These are phyloP conservation scores for Cataglyphis altisquamis DNA, from an alignment of 2,888 invertebrate species.

Conservation along the genomic window DNA sequence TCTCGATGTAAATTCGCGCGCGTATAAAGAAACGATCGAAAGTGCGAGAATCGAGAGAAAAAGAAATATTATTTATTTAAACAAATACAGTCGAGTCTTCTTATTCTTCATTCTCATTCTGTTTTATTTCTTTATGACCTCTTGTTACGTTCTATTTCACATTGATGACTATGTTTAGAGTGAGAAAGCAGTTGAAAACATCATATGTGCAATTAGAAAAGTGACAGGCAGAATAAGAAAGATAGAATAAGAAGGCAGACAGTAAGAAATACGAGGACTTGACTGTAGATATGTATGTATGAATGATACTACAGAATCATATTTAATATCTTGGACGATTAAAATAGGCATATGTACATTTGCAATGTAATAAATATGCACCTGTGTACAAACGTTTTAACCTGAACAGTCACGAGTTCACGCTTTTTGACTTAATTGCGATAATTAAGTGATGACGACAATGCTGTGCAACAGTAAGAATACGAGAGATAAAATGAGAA, in stretches of 20 bases:
- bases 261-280: conserved; percentile 46
- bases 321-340: conserved; percentile 77
- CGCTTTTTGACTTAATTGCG: conserved; percentile 37
- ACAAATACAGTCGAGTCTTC: conserved; percentile 24
- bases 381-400: conserved; percentile 54
- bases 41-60: conserved; percentile 23
- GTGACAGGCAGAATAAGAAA: background rate
- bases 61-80: conserved; percentile 73
- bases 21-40: background rate
- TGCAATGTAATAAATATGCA: conserved; percentile 71
- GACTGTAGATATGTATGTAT: conserved; percentile 65
- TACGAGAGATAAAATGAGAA: background rate
- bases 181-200: too few relatives aligned
- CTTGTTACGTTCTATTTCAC: background rate
- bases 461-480: background rate
- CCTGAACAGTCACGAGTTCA: conserved; percentile 19
- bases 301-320: conserved; percentile 68
- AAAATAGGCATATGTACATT: conserved; percentile 75
- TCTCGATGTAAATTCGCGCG: conserved; percentile 10
- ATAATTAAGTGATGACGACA: conserved; percentile 1
- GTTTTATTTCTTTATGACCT: background rate
- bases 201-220: background rate
- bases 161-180: background rate
- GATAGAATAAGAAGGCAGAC: background rate
- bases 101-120: background rate